These are phyloP conservation scores for Sycophila texana DNA, from an alignment of 2,888 invertebrate species.

Conservation along the genomic window DNA sequence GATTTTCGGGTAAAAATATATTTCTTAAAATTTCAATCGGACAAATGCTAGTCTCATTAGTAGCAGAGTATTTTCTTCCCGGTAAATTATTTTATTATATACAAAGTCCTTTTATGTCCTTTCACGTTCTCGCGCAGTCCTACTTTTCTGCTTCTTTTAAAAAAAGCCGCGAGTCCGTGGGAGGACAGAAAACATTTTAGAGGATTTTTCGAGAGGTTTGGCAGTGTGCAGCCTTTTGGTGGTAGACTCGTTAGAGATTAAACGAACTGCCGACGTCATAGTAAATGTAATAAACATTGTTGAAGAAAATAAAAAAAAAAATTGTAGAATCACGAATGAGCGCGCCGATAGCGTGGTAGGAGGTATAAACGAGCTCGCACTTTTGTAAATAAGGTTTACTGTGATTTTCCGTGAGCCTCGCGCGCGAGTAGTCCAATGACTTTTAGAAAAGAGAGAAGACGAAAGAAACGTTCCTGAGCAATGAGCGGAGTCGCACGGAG, in stretches of 20 bases:
- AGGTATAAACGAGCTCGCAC: slow-evolving; percentile 41
- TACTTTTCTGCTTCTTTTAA: too few species aligned
- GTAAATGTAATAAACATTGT: neutral
- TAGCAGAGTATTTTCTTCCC: too few species aligned
- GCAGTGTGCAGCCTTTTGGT: too few species aligned
- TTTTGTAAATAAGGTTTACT: slow-evolving; percentile 64
- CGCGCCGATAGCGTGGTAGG: slow-evolving; percentile 3
- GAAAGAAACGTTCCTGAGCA: slow-evolving; percentile 59
- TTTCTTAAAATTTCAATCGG: too few species aligned
- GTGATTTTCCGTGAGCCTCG: slow-evolving; percentile 63
- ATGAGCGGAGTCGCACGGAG: slow-evolving; percentile 25
- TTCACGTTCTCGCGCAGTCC: too few species aligned
- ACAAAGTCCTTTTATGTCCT: too few species aligned
- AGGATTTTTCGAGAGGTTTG: too few species aligned
- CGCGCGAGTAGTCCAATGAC: slow-evolving; percentile 55
- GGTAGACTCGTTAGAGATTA: slow-evolving; percentile 30
- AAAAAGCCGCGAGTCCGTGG: too few species aligned
- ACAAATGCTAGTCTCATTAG: too few species aligned
- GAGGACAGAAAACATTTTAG: too few species aligned
- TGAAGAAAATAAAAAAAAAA: neutral
- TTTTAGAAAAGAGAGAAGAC: neutral
- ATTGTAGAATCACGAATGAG: neutral
- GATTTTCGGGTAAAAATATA: too few species aligned
- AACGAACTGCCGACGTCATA: slow-evolving; percentile 32
- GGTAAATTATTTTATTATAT: too few species aligned